A percentile compares a stretch with the other conserved stretches of the same genome.
Evolutionary conservation across 23 tunicate genomes (phyloP).

Genomic region (Trididemnum nubilum): DNA sequence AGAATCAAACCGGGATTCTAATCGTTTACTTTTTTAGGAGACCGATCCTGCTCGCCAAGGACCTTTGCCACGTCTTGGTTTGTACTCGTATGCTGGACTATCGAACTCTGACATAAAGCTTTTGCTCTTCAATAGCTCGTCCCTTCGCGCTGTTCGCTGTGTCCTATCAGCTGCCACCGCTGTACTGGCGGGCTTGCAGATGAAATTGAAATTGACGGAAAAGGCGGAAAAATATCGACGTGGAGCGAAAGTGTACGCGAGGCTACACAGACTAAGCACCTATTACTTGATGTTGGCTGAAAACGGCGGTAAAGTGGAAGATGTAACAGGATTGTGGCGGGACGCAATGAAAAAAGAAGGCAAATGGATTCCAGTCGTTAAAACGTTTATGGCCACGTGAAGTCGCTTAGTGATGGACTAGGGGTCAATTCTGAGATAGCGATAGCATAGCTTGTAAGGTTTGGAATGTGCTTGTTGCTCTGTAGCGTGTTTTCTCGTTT

Average conservation of each 20-base stretch:
- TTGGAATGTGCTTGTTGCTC: too few species aligned
- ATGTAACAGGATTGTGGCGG: slow-evolving; percentile 74
- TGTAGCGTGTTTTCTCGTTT: too few species aligned
- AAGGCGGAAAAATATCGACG: slow-evolving; percentile 77
- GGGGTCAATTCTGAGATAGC: too few species aligned
- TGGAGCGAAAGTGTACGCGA: slow-evolving; percentile 84
- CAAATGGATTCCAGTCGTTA: slow-evolving; percentile 71
- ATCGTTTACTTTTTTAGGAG: too few species aligned
- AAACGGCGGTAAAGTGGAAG: slow-evolving; percentile 87
- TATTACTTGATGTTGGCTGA: slow-evolving; percentile 80
- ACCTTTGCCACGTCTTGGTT: not conserved
- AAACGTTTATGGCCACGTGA: slow-evolving; percentile 78
- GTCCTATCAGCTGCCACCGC: slow-evolving; percentile 68
- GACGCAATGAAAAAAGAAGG: slow-evolving; percentile 90
- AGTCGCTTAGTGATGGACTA: too few species aligned
- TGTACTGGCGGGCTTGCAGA: slow-evolving; percentile 65
- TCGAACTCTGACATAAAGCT: not conserved
- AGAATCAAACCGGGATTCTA: too few species aligned
- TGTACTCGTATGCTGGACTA: not conserved
- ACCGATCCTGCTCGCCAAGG: too few species aligned
- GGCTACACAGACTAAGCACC: slow-evolving; percentile 54
- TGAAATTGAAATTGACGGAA: slow-evolving; percentile 72
- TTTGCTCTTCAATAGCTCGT: slow-evolving; percentile 4
- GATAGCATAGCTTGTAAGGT: too few species aligned
- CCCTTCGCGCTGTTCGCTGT: slow-evolving; percentile 54